phyloP scores from a whole-genome alignment of 2,113 vertebrate genomes.

The Todiramphus saurophagus region DNA sequence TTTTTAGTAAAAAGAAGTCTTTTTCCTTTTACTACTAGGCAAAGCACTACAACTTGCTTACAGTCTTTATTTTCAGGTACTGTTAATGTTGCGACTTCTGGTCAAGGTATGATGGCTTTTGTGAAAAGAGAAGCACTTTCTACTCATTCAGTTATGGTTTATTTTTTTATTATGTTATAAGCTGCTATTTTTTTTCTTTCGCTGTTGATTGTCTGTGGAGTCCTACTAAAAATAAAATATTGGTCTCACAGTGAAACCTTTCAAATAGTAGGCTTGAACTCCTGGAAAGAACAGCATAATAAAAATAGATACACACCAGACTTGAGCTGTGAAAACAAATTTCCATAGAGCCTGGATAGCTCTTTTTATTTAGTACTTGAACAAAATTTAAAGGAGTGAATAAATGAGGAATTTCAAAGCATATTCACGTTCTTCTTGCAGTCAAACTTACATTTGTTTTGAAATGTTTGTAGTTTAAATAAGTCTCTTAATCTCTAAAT shows the following conservation, averaged over 20 bases:
- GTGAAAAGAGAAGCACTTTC: neutral
- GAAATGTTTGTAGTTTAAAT: neutral
- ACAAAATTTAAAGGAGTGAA: neutral
- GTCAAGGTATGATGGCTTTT: neutral
- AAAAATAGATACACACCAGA: slow-evolving; percentile 26
- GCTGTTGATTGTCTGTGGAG: neutral
- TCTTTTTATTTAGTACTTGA: neutral
- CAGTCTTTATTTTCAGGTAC: neutral
- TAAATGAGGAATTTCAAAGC: neutral
- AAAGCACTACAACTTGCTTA: neutral
- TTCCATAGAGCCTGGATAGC: neutral
- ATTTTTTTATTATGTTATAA: neutral
- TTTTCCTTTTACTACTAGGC: neutral
- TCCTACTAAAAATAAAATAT: slow-evolving; percentile 43
- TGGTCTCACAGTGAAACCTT: neutral
- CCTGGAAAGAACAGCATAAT: neutral
- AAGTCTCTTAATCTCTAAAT: neutral
- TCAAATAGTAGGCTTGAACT: slow-evolving; percentile 1
- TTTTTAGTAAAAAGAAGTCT: neutral
- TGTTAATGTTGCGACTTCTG: neutral
- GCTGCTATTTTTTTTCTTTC: neutral
- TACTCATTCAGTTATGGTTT: neutral
- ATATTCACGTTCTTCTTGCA: neutral
- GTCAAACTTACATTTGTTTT: neutral
- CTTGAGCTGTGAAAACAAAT: slow-evolving; percentile 1